Conservation (phyloP, 2,797 vertebrate genomes). For the Rhynchotus rufescens region DNA sequence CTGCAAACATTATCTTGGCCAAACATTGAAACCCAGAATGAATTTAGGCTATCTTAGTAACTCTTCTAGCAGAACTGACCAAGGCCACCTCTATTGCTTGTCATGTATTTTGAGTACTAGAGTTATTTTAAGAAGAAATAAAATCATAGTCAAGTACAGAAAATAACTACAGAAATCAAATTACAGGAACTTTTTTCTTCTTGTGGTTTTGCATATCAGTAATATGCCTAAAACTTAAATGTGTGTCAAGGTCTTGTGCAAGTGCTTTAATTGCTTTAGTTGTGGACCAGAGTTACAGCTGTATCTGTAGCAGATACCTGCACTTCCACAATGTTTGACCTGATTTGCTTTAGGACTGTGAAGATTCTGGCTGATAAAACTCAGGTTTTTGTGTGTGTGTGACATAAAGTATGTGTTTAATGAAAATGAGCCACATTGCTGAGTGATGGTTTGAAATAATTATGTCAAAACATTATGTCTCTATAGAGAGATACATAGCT, state of each 20-base stretch:
- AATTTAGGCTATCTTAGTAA: accelerated
- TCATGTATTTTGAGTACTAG: background rate
- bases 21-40: accelerated
- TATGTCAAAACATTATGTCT: background rate
- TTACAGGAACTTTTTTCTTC: background rate
- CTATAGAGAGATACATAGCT: background rate
- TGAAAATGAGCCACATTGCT: background rate
- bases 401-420: background rate
- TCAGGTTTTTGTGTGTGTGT: background rate
- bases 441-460: too few relatives aligned
- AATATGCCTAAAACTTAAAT: background rate
- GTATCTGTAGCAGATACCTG: background rate
- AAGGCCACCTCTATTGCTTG: background rate
- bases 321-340: background rate
- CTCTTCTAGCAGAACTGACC: background rate
- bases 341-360: background rate
- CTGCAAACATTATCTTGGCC: accelerated
- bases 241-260: background rate
- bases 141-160: accelerated
- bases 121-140: background rate
- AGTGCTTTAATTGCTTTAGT: background rate
- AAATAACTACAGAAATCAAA: background rate
- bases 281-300: background rate
- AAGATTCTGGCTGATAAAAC: background rate
- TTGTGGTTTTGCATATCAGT: background rate